phyloP scores from a whole-genome alignment of 2,797 vertebrate genomes.

The Danio choprae region DNA sequence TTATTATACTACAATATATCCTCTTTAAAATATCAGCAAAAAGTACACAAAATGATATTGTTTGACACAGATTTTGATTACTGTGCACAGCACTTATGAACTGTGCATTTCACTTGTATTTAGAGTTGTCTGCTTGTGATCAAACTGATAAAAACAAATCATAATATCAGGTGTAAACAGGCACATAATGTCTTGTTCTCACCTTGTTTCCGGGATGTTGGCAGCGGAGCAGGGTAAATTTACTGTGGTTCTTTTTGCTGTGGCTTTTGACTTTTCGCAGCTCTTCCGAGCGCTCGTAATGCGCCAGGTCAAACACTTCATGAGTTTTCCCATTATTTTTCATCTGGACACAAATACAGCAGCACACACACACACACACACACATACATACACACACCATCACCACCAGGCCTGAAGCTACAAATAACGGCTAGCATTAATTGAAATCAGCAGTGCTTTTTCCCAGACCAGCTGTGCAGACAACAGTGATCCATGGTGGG shows the following conservation, averaged over 20 bases:
- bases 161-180: not conserved
- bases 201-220: slow-evolving; percentile 85
- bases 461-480: slow-evolving; percentile 37
- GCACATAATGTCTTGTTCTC: slow-evolving; percentile 16
- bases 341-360: slow-evolving; percentile 75
- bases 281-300: slow-evolving; percentile 94
- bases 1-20: too few species aligned
- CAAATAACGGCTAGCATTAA: slow-evolving; percentile 37
- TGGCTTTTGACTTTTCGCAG: slow-evolving; percentile 91
- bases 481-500: slow-evolving; percentile 41
- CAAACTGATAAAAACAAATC: not conserved
- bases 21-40: not conserved
- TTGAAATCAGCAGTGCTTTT: slow-evolving; percentile 48
- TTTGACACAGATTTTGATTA: not conserved
- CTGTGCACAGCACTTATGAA: not conserved
- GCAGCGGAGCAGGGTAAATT: slow-evolving; percentile 87
- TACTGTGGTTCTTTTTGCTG: slow-evolving; percentile 96
- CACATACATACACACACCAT: not conserved
- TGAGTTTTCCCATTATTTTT: slow-evolving; percentile 88
- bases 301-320: slow-evolving; percentile 89
- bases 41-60: not conserved
- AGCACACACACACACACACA: slow-evolving; percentile 17
- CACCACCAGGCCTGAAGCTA: slow-evolving; percentile 30
- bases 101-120: not conserved
- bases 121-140: not conserved